A percentile compares a stretch with the other conserved stretches of the same genome.
These are phyloP conservation scores for Dendrolimus punctatus DNA, from an alignment of 1,140 invertebrate species.

Conservation along the genomic window DNA sequence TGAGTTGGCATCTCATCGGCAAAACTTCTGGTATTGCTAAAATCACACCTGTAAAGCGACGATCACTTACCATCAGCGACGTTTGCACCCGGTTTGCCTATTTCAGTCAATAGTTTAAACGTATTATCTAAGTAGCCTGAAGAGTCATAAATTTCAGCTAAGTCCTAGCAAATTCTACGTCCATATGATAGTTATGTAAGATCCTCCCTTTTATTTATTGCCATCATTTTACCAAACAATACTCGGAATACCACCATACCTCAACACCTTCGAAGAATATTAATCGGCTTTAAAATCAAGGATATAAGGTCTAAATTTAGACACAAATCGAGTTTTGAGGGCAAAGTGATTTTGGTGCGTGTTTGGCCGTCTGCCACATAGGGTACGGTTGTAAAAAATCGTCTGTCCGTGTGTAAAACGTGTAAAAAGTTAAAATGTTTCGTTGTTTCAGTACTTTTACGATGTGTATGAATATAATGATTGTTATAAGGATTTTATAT, in stretches of 20 bases:
- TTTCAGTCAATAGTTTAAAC: too few relatives aligned
- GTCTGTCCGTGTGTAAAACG: constrained; percentile 54
- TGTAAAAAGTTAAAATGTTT: constrained; percentile 29
- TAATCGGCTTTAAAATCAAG: constrained; percentile 11
- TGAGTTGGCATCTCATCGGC: too few relatives aligned
- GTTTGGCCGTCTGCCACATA: constrained; percentile 44
- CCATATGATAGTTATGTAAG: constrained; percentile 50
- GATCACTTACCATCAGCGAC: too few relatives aligned
- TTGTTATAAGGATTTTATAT: too few relatives aligned
- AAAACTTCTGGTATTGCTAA: too few relatives aligned
- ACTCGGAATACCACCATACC: constrained; percentile 25
- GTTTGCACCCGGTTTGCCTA: too few relatives aligned
- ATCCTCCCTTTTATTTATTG: constrained; percentile 55
- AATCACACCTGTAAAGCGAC: too few relatives aligned
- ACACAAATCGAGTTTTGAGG: constrained; percentile 5
- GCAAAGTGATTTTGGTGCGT: constrained; percentile 17
- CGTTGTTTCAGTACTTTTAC: constrained; percentile 14
- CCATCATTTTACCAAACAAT: constrained; percentile 61
- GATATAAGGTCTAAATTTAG: constrained; percentile 21
- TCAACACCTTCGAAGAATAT: constrained; percentile 1
- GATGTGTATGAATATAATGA: constrained; percentile 5
- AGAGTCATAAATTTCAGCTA: too few relatives aligned
- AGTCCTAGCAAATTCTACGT: too few relatives aligned
- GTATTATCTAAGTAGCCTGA: too few relatives aligned
- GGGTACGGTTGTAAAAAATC: constrained; percentile 38